phyloP scores from a whole-genome alignment of 2,797 vertebrate genomes.

The Channallabes apus region DNA sequence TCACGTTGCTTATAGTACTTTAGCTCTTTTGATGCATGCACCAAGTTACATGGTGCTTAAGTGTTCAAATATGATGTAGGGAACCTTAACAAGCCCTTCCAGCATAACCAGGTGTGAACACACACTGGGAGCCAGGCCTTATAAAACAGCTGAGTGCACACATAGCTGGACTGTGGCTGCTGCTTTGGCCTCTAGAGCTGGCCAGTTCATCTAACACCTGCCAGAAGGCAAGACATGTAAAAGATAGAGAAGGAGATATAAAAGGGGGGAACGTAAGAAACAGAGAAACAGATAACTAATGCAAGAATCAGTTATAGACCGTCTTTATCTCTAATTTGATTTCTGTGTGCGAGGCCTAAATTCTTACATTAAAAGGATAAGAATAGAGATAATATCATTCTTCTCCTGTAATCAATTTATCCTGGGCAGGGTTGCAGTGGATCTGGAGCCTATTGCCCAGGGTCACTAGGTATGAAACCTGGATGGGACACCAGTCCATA shows the following conservation, averaged over 20 bases:
- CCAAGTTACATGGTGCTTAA: background rate
- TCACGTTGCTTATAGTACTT: background rate
- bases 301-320: background rate
- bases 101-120: slow-evolving; percentile 30
- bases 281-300: slow-evolving; percentile 19
- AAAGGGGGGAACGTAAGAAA: slow-evolving; percentile 8
- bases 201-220: slow-evolving; percentile 35
- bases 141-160: slow-evolving; percentile 44
- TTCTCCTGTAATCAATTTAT: background rate
- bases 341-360: slow-evolving; percentile 32
- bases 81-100: slow-evolving; percentile 10
- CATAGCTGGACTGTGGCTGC: slow-evolving; percentile 27
- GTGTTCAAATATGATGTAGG: background rate
- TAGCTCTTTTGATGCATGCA: background rate
- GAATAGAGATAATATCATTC: background rate
- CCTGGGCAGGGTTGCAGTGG: background rate
- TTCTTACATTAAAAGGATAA: slow-evolving; percentile 7
- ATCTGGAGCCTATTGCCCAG: background rate
- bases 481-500: background rate
- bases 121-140: slow-evolving; percentile 22
- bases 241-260: background rate
- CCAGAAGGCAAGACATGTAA: slow-evolving; percentile 31
- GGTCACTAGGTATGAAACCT: background rate
- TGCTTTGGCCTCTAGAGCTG: slow-evolving; percentile 33
- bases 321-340: slow-evolving; percentile 4